A percentile compares a stretch with the other conserved stretches of the same genome.
phyloP scores from a whole-genome alignment of 2,888 invertebrate genomes.

The Drosophila falleni region DNA sequence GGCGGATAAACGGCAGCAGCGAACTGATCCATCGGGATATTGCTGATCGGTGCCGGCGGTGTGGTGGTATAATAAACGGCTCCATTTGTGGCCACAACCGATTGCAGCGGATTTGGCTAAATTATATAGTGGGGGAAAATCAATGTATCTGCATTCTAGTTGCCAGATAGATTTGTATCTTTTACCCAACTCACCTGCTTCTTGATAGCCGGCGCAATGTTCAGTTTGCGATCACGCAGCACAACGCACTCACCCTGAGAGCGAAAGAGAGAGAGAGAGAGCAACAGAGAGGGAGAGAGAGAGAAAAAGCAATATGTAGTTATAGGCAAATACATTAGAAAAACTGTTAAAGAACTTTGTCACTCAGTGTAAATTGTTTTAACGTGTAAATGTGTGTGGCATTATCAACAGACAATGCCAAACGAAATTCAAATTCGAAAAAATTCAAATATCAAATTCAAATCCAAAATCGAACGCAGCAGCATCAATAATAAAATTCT shows the following conservation, averaged over 20 bases:
- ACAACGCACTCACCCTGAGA: constrained; percentile 90
- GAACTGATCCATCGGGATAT: constrained; percentile 86
- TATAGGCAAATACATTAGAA: constrained; percentile 14
- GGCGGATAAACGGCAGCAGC: constrained; percentile 86
- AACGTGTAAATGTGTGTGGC: constrained; percentile 44
- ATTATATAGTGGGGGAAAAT: background rate
- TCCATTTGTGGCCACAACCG: constrained; percentile 86
- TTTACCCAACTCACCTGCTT: constrained; percentile 88
- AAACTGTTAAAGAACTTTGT: constrained; percentile 28
- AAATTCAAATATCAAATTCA: constrained; percentile 64
- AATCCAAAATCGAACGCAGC: constrained; percentile 76
- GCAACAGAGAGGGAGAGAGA: constrained; percentile 25
- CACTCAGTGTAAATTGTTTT: constrained; percentile 16
- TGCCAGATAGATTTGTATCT: background rate
- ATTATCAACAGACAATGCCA: constrained; percentile 78
- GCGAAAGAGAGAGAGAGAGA: constrained; percentile 28
- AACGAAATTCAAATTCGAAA: constrained; percentile 71
- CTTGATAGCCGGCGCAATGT: constrained; percentile 94
- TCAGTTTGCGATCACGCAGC: constrained; percentile 92
- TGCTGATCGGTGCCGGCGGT: constrained; percentile 86
- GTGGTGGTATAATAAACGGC: constrained; percentile 86
- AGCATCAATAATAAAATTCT: constrained; percentile 71
- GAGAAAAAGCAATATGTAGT: constrained; percentile 11
- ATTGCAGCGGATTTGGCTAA: constrained; percentile 76
- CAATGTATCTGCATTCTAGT: background rate